Conservation (phyloP, 2,888 invertebrate genomes). For the Gastrophysa polygoni region DNA sequence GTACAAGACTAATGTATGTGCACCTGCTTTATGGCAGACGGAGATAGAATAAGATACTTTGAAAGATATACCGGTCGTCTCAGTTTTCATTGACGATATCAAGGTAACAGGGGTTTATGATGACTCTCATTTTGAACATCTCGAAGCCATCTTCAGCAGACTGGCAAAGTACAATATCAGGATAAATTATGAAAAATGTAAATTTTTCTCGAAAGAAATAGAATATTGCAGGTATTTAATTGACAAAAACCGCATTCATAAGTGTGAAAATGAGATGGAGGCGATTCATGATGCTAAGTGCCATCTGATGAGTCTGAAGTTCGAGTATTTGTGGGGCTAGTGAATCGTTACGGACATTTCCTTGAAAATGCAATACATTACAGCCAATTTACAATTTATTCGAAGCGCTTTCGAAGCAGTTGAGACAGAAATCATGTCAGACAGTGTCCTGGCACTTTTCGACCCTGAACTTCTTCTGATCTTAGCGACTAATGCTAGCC, state of each 20-base stretch:
- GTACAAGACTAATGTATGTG: constrained; percentile 47
- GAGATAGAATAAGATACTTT: constrained; percentile 42
- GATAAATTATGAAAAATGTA: constrained; percentile 45
- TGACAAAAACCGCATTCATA: constrained; percentile 26
- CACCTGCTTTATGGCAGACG: constrained; percentile 16
- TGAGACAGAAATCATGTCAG: background rate
- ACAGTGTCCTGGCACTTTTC: constrained; percentile 17
- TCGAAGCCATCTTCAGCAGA: constrained; percentile 23
- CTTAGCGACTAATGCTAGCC: constrained; percentile 19
- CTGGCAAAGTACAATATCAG: constrained; percentile 40
- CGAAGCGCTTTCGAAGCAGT: constrained; percentile 18
- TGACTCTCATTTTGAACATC: constrained; percentile 34
- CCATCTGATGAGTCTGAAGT: constrained; percentile 22
- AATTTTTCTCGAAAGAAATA: constrained; percentile 27
- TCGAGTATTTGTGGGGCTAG: constrained; percentile 23
- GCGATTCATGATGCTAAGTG: constrained; percentile 29
- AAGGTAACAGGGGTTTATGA: constrained; percentile 40
- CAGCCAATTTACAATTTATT: constrained; percentile 15
- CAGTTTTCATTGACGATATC: constrained; percentile 48
- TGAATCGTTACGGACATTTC: constrained; percentile 33
- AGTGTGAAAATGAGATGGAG: constrained; percentile 18
- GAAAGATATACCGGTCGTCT: constrained; percentile 41
- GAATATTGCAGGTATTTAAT: constrained; percentile 45
- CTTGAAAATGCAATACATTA: constrained; percentile 11
- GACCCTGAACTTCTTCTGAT: constrained; percentile 21